These are phyloP conservation scores for Tapirus terrestris DNA, from an alignment of 2,113 vertebrate genomes.

Conservation along the genomic window DNA sequence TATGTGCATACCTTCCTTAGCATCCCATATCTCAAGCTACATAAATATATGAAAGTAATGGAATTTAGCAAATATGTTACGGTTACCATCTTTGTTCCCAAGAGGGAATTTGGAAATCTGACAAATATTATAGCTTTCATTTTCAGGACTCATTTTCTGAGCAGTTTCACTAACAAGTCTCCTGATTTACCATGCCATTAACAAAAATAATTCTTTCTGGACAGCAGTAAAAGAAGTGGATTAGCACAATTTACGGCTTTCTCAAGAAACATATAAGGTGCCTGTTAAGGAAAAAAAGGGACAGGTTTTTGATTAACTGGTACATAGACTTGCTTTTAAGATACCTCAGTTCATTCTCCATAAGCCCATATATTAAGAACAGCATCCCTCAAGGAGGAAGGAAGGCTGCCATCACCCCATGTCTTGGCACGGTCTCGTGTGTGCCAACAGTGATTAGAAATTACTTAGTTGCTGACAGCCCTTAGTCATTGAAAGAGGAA, in stretches of 20 bases:
- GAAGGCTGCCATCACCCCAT: not conserved
- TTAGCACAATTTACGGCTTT: constrained; percentile 77
- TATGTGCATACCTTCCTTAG: constrained; percentile 57
- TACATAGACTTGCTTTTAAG: constrained; percentile 74
- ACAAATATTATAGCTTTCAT: constrained; percentile 80
- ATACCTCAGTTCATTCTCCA: constrained; percentile 62
- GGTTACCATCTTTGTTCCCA: constrained; percentile 80
- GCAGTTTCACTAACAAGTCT: constrained; percentile 77
- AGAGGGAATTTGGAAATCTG: constrained; percentile 81
- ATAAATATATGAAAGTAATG: constrained; percentile 78
- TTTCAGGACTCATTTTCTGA: constrained; percentile 82
- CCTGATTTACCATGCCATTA: constrained; percentile 80
- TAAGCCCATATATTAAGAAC: not conserved
- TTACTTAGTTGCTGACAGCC: constrained; percentile 39
- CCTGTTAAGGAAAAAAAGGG: constrained; percentile 54
- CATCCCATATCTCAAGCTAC: constrained; percentile 66
- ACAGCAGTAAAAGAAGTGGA: constrained; percentile 72
- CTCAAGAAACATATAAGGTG: constrained; percentile 66
- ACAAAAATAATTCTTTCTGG: constrained; percentile 81
- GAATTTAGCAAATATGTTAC: constrained; percentile 79
- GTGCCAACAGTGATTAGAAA: constrained; percentile 57
- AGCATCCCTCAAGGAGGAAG: not conserved
- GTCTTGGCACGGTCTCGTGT: not conserved
- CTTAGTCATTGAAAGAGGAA: not conserved
- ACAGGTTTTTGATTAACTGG: constrained; percentile 71